These are phyloP conservation scores for Plecotus auritus DNA, from an alignment of 2,113 vertebrate species.

Conservation along the genomic window DNA sequence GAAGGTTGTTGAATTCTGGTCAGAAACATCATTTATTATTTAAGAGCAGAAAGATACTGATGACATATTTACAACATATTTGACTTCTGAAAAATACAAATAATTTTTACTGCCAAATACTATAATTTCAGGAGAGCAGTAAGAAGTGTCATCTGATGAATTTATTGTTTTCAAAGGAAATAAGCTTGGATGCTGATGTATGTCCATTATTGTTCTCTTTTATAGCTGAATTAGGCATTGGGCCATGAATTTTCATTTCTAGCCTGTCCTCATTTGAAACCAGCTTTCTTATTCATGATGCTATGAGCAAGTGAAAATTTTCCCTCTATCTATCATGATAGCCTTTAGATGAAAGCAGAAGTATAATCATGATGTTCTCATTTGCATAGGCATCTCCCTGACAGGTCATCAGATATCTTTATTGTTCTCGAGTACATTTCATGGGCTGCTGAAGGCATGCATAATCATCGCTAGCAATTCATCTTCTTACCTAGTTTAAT, in stretches of 20 bases:
- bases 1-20: neutral
- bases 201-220: neutral
- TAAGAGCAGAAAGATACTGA: constrained; percentile 32
- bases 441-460: constrained; percentile 51
- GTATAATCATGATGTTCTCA: constrained; percentile 6
- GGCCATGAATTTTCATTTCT: constrained; percentile 39
- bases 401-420: constrained; percentile 58
- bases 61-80: constrained; percentile 15
- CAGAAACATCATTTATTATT: neutral
- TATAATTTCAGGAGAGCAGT: constrained; percentile 29
- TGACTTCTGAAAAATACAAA: constrained; percentile 25
- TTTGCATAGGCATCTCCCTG: constrained; percentile 62
- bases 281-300: neutral
- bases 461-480: constrained; percentile 31
- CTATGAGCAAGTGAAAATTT: neutral
- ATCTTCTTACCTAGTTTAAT: constrained; percentile 49
- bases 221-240: neutral
- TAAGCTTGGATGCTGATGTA: neutral
- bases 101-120: constrained; percentile 26
- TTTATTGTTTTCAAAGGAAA: constrained; percentile 52
- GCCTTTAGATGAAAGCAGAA: constrained; percentile 35
- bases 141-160: constrained; percentile 4
- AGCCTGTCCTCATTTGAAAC: neutral
- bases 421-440: constrained; percentile 53
- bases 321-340: constrained; percentile 21